These are phyloP conservation scores for Alviniconcha strummeri DNA, from an alignment of 2,888 invertebrate species.

Conservation along the genomic window DNA sequence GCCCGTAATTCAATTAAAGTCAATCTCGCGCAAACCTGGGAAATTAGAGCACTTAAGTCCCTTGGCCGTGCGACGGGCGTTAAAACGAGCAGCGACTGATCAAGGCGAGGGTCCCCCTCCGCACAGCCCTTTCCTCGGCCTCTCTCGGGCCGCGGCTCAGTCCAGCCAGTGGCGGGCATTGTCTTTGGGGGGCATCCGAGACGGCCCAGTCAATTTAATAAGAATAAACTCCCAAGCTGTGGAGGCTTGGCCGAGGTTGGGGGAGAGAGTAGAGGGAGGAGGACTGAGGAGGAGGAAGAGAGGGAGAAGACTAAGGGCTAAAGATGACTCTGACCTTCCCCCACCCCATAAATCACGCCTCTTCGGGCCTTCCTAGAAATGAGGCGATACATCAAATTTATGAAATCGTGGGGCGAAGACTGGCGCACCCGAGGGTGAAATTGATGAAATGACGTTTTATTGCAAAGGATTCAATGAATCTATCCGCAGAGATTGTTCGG, in stretches of 20 bases:
- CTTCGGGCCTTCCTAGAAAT: constrained; percentile 27
- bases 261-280: constrained; percentile 1
- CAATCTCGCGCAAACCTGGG: constrained; percentile 36
- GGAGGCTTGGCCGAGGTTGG: not conserved
- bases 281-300: constrained; percentile 1
- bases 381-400: constrained; percentile 48
- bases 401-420: constrained; percentile 39
- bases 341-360: constrained; percentile 31
- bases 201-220: constrained; percentile 32
- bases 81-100: constrained; percentile 32
- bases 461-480: constrained; percentile 42
- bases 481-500: constrained; percentile 34
- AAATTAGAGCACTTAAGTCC: constrained; percentile 36
- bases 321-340: constrained; percentile 28
- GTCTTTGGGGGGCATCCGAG: not conserved
- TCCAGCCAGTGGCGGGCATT: no score
- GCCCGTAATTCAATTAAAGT: constrained; percentile 38
- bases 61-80: constrained; percentile 25
- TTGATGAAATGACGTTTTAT: constrained; percentile 51
- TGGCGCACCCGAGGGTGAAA: constrained; percentile 38
- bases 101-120: not conserved
- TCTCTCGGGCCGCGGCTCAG: no score
- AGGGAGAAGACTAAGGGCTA: not conserved
- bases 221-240: constrained; percentile 21
- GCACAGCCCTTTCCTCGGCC: no score